Evolutionary conservation across 2,797 vertebrate genomes (phyloP).

Genomic region (Pteronotus mesoamericanus): DNA sequence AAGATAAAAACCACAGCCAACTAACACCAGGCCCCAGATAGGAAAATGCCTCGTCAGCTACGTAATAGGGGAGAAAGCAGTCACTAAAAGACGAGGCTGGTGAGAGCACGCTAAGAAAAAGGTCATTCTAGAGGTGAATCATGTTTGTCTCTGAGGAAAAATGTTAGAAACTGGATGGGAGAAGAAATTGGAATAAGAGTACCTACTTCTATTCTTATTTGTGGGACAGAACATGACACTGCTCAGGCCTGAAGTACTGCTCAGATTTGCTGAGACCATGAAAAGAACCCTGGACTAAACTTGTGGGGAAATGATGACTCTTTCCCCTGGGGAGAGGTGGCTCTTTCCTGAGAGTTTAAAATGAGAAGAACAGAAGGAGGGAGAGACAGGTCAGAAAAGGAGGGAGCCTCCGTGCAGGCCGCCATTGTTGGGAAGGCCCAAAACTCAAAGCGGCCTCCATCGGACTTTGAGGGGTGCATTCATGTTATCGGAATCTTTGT

Average conservation of each 20-base stretch:
- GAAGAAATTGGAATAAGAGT: neutral
- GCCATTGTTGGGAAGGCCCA: neutral
- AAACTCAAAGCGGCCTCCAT: neutral
- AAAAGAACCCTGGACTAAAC: neutral
- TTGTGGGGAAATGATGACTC: neutral
- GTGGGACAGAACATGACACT: neutral
- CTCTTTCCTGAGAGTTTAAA: neutral
- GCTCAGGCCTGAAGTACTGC: neutral
- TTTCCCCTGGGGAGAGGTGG: neutral
- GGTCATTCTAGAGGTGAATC: neutral
- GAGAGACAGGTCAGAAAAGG: neutral
- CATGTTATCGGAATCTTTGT: neutral
- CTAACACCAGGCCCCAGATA: neutral
- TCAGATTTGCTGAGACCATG: neutral
- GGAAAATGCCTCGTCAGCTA: neutral
- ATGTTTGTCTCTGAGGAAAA: neutral
- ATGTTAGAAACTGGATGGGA: neutral
- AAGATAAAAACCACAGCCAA: constrained; percentile 9
- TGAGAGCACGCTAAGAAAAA: neutral
- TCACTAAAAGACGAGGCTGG: neutral
- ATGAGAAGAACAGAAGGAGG: neutral
- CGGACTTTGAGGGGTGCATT: neutral
- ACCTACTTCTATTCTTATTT: neutral
- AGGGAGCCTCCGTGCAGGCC: neutral
- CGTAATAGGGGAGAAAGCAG: neutral